phyloP scores from a whole-genome alignment of 2,888 invertebrate genomes.

The Atherix ibis region DNA sequence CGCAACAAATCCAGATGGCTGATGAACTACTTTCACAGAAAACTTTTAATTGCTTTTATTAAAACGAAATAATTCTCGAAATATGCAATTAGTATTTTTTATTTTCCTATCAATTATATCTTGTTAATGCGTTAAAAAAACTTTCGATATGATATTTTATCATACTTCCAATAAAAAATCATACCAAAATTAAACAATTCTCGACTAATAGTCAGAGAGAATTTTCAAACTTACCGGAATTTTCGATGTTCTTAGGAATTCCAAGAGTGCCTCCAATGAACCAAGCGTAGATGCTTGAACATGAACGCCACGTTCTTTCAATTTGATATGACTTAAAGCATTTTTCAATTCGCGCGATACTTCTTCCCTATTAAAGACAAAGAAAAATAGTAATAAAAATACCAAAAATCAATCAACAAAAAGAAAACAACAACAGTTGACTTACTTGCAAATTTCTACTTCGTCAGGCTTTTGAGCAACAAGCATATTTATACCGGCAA shows the following conservation, averaged over 20 bases:
- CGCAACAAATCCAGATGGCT: too few species aligned
- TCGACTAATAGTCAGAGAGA: too few species aligned
- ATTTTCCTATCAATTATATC: too few species aligned
- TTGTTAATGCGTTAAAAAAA: too few species aligned
- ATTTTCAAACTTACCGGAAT: conserved; percentile 83
- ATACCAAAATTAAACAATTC: conserved; percentile 1
- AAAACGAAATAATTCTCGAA: too few species aligned
- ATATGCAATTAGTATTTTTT: too few species aligned
- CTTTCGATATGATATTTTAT: too few species aligned
- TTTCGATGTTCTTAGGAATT: conserved; percentile 79
- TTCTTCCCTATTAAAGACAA: conserved; percentile 48
- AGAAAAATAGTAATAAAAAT: conserved; percentile 4
- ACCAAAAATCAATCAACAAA: background rate
- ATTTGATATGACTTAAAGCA: conserved; percentile 82
- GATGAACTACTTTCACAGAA: too few species aligned
- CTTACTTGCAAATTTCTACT: conserved; percentile 61
- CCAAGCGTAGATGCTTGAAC: conserved; percentile 99
- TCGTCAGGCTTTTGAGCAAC: conserved; percentile 91
- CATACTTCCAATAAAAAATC: too few species aligned
- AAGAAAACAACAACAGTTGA: conserved; percentile 7
- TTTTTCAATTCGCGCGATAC: conserved; percentile 74
- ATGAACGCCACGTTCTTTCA: conserved; percentile 86
- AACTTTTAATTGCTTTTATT: too few species aligned
- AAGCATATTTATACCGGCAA: conserved; percentile 85
- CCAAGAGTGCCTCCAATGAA: conserved; percentile 89